A percentile compares a stretch with the other conserved stretches of the same genome.
phyloP scores from a whole-genome alignment of 2,113 vertebrate genomes.

The Ammospiza caudacuta region DNA sequence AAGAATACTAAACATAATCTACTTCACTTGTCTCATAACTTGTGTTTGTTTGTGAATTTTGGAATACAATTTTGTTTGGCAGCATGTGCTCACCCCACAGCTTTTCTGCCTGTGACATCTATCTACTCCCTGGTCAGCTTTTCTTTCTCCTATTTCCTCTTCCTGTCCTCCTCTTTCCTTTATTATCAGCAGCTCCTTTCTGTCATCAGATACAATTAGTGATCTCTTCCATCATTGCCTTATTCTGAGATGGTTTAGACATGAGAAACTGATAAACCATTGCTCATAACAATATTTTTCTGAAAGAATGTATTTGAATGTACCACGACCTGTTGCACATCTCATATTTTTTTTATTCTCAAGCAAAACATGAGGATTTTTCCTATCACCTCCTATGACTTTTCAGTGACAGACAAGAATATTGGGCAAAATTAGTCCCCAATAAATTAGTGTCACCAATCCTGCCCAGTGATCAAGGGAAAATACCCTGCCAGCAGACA shows the following conservation, averaged over 20 bases:
- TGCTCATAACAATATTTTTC: not conserved
- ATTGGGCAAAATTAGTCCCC: not conserved
- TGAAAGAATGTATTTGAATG: not conserved
- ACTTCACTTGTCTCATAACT: not conserved
- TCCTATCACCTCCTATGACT: not conserved
- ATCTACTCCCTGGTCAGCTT: not conserved
- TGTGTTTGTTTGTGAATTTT: not conserved
- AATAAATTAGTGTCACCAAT: not conserved
- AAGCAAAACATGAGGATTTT: not conserved
- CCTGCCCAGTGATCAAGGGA: not conserved
- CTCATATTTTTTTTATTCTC: not conserved
- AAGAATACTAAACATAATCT: not conserved
- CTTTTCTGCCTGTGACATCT: not conserved
- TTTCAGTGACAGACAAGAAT: not conserved
- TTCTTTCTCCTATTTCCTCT: not conserved
- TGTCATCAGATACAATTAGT: not conserved
- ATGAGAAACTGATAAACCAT: not conserved
- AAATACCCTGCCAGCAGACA: not conserved
- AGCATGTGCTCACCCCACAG: not conserved
- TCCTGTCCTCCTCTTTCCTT: not conserved
- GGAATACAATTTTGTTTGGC: not conserved
- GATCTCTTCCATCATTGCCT: not conserved
- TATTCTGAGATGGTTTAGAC: not conserved
- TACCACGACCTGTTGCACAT: too few species aligned
- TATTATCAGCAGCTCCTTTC: not conserved